Evolutionary conservation across 92 coral and sea anemone species (phyloP).

Genomic region (Zoanthus sansibaricus): DNA sequence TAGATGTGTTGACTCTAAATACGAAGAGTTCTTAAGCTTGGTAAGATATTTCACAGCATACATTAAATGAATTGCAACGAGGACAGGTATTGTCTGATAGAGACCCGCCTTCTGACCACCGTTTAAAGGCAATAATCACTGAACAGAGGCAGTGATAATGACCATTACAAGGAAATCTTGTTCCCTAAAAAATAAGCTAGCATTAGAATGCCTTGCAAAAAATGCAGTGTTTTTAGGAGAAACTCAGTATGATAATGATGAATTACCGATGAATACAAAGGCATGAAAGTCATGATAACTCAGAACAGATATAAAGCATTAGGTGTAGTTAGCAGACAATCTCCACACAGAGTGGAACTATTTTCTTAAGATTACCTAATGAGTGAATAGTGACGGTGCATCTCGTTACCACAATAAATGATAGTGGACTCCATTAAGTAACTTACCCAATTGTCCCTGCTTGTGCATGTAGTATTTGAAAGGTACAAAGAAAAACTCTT

Average conservation of each 20-base stretch:
- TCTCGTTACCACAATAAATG: too few relatives aligned
- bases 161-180: background rate
- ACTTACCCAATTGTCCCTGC: background rate
- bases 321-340: conserved; percentile 1
- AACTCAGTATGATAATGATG: background rate
- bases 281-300: conserved; percentile 8
- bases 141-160: background rate
- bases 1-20: too few relatives aligned
- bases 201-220: background rate
- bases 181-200: background rate
- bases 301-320: background rate
- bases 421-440: too few relatives aligned
- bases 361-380: background rate
- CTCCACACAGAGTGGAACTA: too few relatives aligned
- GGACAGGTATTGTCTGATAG: background rate
- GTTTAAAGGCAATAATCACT: background rate
- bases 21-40: too few relatives aligned
- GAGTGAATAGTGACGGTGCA: background rate
- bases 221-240: background rate
- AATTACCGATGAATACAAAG: background rate
- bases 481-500: conserved; percentile 14
- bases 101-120: background rate
- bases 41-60: too few relatives aligned
- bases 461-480: conserved; percentile 10
- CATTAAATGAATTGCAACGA: too few relatives aligned